phyloP scores from a whole-genome alignment of 2,113 vertebrate species.

The Carassius gibelio region DNA sequence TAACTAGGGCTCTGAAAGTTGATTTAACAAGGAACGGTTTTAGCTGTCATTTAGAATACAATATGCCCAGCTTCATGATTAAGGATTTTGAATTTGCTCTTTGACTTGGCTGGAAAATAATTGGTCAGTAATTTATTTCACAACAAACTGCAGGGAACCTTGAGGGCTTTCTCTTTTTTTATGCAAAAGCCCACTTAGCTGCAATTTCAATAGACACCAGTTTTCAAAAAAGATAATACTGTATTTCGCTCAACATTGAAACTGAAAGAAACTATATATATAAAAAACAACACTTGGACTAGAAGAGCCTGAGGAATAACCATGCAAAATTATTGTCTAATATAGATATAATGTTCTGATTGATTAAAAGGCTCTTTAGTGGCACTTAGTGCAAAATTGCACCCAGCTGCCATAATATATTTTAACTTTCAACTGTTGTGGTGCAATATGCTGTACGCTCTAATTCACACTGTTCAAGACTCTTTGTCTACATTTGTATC shows the following conservation, averaged over 20 bases:
- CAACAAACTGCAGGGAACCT: conserved; percentile 20
- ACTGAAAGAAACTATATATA: neutral
- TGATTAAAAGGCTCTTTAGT: conserved; percentile 12
- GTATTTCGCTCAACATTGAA: conserved; percentile 14
- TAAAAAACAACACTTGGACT: neutral
- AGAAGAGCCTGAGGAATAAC: neutral
- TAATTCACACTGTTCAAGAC: conserved; percentile 18
- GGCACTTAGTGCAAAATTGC: conserved; percentile 12
- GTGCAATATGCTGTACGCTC: conserved; percentile 3
- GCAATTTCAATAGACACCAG: conserved; percentile 4
- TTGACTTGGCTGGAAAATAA: conserved; percentile 26
- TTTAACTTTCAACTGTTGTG: conserved; percentile 17
- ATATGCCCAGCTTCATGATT: neutral
- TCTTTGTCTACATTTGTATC: conserved; percentile 6
- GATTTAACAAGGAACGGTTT: conserved; percentile 38
- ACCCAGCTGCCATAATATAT: conserved; percentile 1
- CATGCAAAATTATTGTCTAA: conserved; percentile 11
- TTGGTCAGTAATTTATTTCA: conserved; percentile 5
- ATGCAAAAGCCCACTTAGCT: conserved; percentile 11
- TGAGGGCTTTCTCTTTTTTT: conserved; percentile 25
- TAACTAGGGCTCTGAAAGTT: conserved; percentile 39
- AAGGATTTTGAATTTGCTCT: conserved; percentile 24
- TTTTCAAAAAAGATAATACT: neutral
- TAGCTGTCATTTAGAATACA: conserved; percentile 19
- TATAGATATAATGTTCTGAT: neutral